Evolutionary conservation across 2,888 invertebrate species (phyloP).

Genomic region (Cephonodes hylas): DNA sequence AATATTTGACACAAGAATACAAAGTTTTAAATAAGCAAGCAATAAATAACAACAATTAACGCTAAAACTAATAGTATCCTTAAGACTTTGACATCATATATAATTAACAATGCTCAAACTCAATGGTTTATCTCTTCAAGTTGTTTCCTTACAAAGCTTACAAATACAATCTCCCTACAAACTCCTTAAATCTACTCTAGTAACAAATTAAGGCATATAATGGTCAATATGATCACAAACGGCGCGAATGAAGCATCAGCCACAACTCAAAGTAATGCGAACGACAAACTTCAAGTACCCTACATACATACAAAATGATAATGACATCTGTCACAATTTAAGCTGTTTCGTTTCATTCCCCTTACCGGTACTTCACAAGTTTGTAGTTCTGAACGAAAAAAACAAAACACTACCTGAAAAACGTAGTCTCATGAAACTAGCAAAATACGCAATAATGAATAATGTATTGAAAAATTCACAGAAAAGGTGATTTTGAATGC

Average conservation of each 20-base stretch:
- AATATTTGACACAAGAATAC: no score
- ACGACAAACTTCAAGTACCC: background rate
- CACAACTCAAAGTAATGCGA: background rate
- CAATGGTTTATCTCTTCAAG: background rate
- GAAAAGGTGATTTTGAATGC: conserved; percentile 7
- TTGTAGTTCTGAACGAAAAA: no score
- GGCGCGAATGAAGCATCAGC: background rate
- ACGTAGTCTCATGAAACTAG: no score
- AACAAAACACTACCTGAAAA: no score
- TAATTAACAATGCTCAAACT: background rate
- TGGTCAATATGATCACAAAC: background rate
- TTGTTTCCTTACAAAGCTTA: background rate
- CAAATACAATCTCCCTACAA: background rate
- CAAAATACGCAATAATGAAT: no score
- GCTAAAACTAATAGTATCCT: background rate
- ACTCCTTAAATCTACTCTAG: background rate
- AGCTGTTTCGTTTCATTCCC: no score
- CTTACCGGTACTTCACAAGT: no score
- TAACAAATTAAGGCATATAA: background rate
- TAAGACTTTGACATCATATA: background rate
- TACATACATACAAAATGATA: background rate
- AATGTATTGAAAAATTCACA: conserved; percentile 4
- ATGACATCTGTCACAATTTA: no score
- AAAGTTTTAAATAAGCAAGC: no score
- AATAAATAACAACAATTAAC: background rate